A percentile compares a stretch with the other conserved stretches of the same genome.
phyloP scores from a whole-genome alignment of 2,113 vertebrate genomes.

The Phalacrocorax carbo region DNA sequence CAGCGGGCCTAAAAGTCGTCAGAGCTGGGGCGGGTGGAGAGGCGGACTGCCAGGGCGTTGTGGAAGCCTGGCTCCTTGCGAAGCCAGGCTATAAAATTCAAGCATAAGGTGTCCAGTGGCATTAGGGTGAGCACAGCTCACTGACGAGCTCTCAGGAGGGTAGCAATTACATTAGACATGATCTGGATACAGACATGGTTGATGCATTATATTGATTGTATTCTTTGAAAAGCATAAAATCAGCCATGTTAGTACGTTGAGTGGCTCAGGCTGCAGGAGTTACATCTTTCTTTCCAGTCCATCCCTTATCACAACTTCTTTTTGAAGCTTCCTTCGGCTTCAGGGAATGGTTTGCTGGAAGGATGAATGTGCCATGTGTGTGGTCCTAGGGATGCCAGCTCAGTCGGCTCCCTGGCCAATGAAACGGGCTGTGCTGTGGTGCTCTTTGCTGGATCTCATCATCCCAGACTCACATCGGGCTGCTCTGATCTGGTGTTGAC shows the following conservation, averaged over 20 bases:
- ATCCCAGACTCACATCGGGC: fast-evolving
- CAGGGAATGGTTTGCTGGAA: background rate
- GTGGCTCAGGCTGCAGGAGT: background rate
- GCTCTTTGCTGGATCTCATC: background rate
- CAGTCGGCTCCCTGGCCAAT: fast-evolving
- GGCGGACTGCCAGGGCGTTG: fast-evolving
- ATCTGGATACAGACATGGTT: background rate
- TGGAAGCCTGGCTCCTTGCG: background rate
- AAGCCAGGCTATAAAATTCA: background rate
- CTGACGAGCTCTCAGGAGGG: background rate
- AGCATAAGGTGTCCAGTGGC: background rate
- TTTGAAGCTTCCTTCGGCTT: background rate
- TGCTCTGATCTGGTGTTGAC: fast-evolving
- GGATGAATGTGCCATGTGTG: fast-evolving
- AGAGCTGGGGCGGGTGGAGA: background rate
- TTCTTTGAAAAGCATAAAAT: background rate
- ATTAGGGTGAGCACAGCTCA: background rate
- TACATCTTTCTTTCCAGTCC: background rate
- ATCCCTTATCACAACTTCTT: background rate
- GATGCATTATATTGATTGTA: fast-evolving
- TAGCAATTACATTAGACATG: constrained; percentile 5
- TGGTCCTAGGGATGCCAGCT: background rate
- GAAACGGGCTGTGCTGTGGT: background rate
- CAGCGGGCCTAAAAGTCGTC: fast-evolving
- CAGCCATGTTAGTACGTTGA: background rate